Base-by-base conservation (phyloP, 2,888 invertebrate genomes). In the Coremacera marginata region DNA sequence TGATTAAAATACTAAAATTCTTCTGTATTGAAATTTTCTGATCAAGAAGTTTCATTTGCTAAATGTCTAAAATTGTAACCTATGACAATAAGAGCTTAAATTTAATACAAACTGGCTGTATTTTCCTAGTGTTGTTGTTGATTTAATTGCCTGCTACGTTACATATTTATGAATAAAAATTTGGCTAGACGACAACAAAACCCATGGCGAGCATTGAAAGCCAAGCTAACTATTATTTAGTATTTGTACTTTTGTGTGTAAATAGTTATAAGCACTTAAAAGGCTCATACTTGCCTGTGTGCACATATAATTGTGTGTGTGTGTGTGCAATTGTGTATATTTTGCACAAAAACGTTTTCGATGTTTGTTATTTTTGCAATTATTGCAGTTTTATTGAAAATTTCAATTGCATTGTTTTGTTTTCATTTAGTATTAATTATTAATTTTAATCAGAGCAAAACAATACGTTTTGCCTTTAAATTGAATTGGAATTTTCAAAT, bases 401-500 rank as follows among this genome's bases (percentile, higher is more conserved):
- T 49, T 49, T 51, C 49, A 49, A 49, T 27, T 68, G 68, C 68
- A 44, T 67, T 67, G 22, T 22, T 22, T 70, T 52, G 37, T 55
- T 70, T 70, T 57, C 55, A 31, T 31, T 31, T 11, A 16, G 11
- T 19, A 74, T 65, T 51, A 63, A 65, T 74, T 74, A 74, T 74
- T 74, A 63, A 73, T 73, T 73, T 60, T 73, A 74, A 74, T 74
- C 65, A 34, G 27, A 65, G 65, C 63, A 74, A 63, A 74, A 52
- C 51, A 74, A 74, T 74, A 65, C 37, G 11, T 44, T 60, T 74
- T 51, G 14, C 34, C 9, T 65, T 67, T 19, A 51, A 74, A 51
- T 52, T 63, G 34, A 65, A 74, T 65, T 65, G 51, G 19, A 74
- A 65, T 65, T 74, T 19, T n/a, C 7, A 70, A 70, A 70, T 51